Evolutionary conservation across 92 coral and sea anemone species (phyloP).

Genomic region (Siderastrea siderea): DNA sequence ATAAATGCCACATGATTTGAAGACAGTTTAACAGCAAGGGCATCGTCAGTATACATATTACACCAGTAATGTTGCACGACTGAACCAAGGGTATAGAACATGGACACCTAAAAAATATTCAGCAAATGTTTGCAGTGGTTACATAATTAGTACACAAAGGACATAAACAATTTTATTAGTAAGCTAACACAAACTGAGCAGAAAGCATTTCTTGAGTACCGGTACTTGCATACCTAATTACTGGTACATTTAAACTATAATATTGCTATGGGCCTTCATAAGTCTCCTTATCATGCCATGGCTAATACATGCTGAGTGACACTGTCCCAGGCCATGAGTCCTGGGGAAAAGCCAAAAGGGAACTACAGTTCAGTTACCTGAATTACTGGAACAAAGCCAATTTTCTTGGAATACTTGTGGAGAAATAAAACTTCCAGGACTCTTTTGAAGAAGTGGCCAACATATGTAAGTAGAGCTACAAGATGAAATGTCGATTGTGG

Average conservation of each 20-base stretch:
- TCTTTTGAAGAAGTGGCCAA: constrained; percentile 79
- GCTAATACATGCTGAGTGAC: no score
- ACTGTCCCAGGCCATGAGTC: no score
- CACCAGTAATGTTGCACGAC: constrained; percentile 93
- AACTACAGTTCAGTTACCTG: constrained; percentile 47
- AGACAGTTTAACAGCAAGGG: constrained; percentile 62
- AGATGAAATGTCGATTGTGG: constrained; percentile 75
- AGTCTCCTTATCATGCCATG: no score
- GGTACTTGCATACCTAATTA: no score
- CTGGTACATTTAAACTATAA: no score
- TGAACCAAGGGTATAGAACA: constrained; percentile 77
- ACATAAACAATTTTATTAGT: no score
- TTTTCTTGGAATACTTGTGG: constrained; percentile 86
- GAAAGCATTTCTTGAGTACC: no score
- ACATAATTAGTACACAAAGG: neutral
- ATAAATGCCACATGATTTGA: constrained; percentile 56
- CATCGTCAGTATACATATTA: constrained; percentile 65
- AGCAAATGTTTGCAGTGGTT: neutral
- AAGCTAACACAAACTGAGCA: no score
- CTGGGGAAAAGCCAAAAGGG: no score
- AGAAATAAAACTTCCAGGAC: constrained; percentile 76
- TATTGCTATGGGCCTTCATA: no score
- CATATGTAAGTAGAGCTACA: constrained; percentile 71
- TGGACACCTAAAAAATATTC: constrained; percentile 35
- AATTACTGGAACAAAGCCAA: constrained; percentile 47